Evolutionary conservation across 2,113 vertebrate species (phyloP).

Genomic region (Amazona vittata): DNA sequence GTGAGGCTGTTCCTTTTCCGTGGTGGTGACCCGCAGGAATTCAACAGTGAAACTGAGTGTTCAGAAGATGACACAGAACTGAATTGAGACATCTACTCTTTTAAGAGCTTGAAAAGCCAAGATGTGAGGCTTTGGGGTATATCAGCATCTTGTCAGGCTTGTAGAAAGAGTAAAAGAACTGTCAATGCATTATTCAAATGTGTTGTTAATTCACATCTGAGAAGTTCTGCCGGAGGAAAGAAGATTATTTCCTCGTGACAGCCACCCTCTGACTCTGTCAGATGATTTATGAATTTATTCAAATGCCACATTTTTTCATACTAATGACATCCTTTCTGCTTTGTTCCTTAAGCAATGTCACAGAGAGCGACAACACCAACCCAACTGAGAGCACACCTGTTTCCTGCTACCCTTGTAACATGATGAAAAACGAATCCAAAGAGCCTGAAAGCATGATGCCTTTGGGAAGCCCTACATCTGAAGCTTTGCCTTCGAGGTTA

Average conservation of each 20-base stretch:
- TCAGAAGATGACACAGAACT: neutral
- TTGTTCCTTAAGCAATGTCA: conserved; percentile 74
- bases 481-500: conserved; percentile 81
- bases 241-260: neutral
- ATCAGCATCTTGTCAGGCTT: conserved; percentile 24
- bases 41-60: neutral
- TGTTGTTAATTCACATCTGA: neutral
- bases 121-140: neutral
- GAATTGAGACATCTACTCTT: neutral
- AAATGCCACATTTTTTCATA: neutral
- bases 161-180: neutral
- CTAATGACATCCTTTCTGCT: conserved; percentile 49
- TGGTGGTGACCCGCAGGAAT: neutral
- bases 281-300: neutral
- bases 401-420: conserved; percentile 88
- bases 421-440: conserved; percentile 71
- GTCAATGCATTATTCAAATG: neutral
- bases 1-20: neutral
- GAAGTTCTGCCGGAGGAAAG: neutral
- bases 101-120: neutral
- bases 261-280: neutral
- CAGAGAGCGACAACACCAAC: conserved; percentile 78
- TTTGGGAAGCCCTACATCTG: conserved; percentile 72
- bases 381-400: conserved; percentile 75
- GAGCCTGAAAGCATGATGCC: conserved; percentile 74